Conservation (phyloP, 2,888 invertebrate genomes). For the Clistopyga incitator region DNA sequence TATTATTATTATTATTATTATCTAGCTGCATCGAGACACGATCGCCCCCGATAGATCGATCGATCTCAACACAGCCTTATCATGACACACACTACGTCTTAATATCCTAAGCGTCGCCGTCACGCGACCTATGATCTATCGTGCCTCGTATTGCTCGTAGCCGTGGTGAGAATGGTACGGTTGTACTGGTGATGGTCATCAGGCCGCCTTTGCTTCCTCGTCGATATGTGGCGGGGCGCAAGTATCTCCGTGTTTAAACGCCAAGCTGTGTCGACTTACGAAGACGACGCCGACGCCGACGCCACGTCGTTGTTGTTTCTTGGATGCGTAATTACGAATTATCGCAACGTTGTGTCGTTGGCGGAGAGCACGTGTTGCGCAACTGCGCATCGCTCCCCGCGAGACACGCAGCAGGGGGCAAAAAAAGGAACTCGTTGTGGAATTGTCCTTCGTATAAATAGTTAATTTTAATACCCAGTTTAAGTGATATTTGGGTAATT, state of each 20-base stretch:
- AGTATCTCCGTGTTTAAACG: background rate
- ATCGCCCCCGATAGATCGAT: conserved; percentile 25
- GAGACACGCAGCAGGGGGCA: conserved; percentile 10
- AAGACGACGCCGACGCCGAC: background rate
- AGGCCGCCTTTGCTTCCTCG: background rate
- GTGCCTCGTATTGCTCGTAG: background rate
- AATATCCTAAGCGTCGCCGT: conserved; percentile 43
- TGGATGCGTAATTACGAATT: conserved; percentile 78
- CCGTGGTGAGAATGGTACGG: background rate
- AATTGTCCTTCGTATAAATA: conserved; percentile 8
- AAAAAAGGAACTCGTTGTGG: conserved; percentile 12
- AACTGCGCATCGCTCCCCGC: conserved; percentile 46
- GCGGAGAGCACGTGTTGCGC: conserved; percentile 57
- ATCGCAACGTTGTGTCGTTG: conserved; percentile 64
- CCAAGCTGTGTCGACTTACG: background rate
- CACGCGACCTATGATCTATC: conserved; percentile 64
- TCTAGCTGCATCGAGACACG: conserved; percentile 18
- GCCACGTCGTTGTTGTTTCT: conserved; percentile 53
- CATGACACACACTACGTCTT: conserved; percentile 34
- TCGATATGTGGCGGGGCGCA: background rate
- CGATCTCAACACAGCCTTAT: conserved; percentile 18
- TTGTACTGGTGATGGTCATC: conserved; percentile 6
- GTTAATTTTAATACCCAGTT: background rate
- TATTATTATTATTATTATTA: conserved; percentile 11
- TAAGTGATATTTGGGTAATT: background rate